Conservation (phyloP, 2,888 invertebrate genomes). For the Globia sparganii region DNA sequence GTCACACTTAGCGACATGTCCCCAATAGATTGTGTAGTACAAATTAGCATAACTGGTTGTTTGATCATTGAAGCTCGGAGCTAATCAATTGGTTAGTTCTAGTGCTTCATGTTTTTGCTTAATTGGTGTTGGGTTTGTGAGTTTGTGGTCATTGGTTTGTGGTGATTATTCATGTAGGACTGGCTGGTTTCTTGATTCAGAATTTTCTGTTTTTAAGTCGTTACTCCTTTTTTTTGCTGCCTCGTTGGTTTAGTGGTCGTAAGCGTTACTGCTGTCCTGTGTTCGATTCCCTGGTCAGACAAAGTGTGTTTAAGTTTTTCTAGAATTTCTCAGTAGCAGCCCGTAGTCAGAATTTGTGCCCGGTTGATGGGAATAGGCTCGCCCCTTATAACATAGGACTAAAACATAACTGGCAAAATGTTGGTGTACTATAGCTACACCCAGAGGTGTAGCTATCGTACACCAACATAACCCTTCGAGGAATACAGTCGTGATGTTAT, state of each 20-base stretch:
- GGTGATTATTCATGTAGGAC: not conserved
- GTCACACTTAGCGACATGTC: constrained; percentile 67
- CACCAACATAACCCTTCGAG: not conserved
- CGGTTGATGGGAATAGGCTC: not conserved
- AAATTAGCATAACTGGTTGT: constrained; percentile 79
- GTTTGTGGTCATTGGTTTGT: not conserved
- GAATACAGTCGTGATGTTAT: not conserved
- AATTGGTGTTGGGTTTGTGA: not conserved
- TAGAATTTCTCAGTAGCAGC: not conserved
- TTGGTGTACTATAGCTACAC: not conserved
- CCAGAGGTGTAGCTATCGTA: too few species aligned
- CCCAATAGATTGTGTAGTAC: constrained; percentile 72
- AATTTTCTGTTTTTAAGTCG: not conserved
- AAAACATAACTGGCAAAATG: not conserved
- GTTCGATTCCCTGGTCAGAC: not conserved
- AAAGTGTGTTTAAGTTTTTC: not conserved
- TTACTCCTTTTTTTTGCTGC: not conserved
- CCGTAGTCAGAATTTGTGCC: not conserved
- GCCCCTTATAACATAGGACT: not conserved
- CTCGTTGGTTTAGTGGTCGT: not conserved
- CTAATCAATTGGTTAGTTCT: constrained; percentile 41
- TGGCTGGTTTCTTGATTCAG: not conserved
- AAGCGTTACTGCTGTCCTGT: too few species aligned
- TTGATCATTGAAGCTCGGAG: constrained; percentile 56
- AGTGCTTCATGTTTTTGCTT: not conserved